Conservation (phyloP, 2,888 invertebrate genomes). For the Notocelia uddmanniana region DNA sequence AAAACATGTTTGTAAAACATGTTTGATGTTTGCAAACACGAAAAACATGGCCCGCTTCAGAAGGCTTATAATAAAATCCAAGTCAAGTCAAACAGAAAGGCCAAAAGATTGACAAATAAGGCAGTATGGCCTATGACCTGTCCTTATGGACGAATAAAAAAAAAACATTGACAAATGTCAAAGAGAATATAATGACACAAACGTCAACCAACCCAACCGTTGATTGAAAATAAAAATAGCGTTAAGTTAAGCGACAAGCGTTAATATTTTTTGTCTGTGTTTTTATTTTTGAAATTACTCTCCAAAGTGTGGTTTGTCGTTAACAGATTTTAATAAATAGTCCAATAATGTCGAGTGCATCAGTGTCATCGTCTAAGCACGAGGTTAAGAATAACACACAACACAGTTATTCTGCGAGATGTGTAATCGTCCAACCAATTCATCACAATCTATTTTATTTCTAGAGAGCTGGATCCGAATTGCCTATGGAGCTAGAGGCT, state of each 20-base stretch:
- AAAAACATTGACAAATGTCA: background rate
- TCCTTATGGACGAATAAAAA: too few relatives aligned
- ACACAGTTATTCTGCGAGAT: background rate
- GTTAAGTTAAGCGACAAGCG: too few relatives aligned
- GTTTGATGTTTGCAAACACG: too few relatives aligned
- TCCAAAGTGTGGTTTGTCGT: background rate
- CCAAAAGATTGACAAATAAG: too few relatives aligned
- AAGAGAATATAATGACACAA: too few relatives aligned
- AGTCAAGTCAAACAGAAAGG: too few relatives aligned
- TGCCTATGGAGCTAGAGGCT: constrained; percentile 64
- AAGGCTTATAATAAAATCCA: too few relatives aligned
- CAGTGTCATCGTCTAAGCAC: constrained; percentile 61
- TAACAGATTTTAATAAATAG: background rate
- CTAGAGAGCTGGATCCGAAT: constrained; percentile 45
- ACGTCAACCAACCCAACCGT: background rate
- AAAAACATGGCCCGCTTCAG: too few relatives aligned
- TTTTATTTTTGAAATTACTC: background rate
- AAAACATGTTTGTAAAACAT: too few relatives aligned
- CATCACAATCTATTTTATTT: constrained; percentile 43
- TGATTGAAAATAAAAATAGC: too few relatives aligned
- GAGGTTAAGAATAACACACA: constrained; percentile 55
- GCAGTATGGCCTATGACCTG: too few relatives aligned
- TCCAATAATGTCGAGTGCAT: constrained; percentile 57
- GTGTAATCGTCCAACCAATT: background rate
- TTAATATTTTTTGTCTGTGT: background rate